A percentile compares a stretch with the other conserved stretches of the same genome.
These are phyloP conservation scores for Phenganax subtilis DNA, from an alignment of 92 coral and sea anemone genomes.

Conservation along the genomic window DNA sequence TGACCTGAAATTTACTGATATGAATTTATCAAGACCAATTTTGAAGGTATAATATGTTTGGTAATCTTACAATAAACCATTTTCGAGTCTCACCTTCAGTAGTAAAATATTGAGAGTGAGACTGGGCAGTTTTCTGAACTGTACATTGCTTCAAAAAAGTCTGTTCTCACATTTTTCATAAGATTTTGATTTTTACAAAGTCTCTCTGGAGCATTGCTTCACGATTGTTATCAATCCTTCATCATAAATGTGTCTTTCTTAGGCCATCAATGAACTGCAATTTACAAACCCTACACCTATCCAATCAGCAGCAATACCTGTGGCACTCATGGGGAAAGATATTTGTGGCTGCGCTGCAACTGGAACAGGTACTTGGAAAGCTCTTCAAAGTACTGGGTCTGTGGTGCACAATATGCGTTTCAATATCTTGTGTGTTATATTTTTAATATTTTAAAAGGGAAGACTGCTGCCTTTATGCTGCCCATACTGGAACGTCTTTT, in stretches of 20 bases:
- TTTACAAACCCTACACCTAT: conserved; percentile 91
- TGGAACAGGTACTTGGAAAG: conserved; percentile 69
- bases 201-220: too few species aligned
- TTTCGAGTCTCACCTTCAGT: too few species aligned
- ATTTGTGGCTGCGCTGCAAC: conserved; percentile 99
- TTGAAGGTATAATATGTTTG: conserved; percentile 58
- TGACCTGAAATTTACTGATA: conserved; percentile 76
- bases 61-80: background rate
- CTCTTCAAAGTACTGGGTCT: background rate
- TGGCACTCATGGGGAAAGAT: conserved; percentile 99
- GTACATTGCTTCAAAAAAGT: too few species aligned
- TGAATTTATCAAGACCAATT: conserved; percentile 93
- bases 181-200: too few species aligned
- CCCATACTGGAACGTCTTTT: conserved; percentile 87
- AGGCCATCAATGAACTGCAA: conserved; percentile 91
- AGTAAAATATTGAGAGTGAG: too few species aligned
- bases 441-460: conserved; percentile 43
- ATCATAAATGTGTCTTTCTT: background rate
- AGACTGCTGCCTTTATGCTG: conserved; percentile 92
- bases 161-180: too few species aligned
- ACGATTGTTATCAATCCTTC: too few species aligned
- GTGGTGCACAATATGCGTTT: background rate
- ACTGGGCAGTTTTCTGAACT: too few species aligned
- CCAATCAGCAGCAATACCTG: conserved; percentile 86
- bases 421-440: background rate